A percentile compares a stretch with the other conserved stretches of the same genome.
These are phyloP conservation scores for Steromphala cineraria DNA, from an alignment of 2,888 invertebrate species.

Conservation along the genomic window DNA sequence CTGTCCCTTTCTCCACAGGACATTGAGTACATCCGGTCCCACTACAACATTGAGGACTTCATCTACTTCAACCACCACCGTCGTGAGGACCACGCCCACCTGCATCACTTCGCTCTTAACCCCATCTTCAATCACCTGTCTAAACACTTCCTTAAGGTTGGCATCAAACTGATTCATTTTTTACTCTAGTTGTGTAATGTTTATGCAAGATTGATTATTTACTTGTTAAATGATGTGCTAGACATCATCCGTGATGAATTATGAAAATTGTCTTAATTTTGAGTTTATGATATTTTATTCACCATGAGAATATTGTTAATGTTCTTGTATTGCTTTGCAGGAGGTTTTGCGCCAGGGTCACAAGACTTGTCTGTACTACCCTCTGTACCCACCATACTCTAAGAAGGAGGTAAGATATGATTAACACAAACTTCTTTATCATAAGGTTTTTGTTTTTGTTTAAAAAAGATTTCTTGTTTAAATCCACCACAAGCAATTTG, in stretches of 20 bases:
- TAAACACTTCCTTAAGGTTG: constrained; percentile 77
- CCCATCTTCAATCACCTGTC: constrained; percentile 74
- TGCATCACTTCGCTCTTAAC: constrained; percentile 74
- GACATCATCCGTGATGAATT: too few relatives aligned
- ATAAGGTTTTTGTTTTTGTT: too few relatives aligned
- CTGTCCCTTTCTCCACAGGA: constrained; percentile 53
- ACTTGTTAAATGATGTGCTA: too few relatives aligned
- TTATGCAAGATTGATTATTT: too few relatives aligned
- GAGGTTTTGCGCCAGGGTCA: constrained; percentile 72
- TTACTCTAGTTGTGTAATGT: too few relatives aligned
- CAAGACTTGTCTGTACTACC: constrained; percentile 75
- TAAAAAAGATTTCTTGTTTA: too few relatives aligned
- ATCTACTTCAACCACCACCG: constrained; percentile 75
- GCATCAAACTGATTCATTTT: not conserved
- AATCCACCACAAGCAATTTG: too few relatives aligned
- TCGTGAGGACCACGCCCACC: constrained; percentile 72
- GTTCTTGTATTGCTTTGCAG: constrained; percentile 45
- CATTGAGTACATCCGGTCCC: constrained; percentile 75
- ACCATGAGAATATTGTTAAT: not conserved
- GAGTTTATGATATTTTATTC: too few relatives aligned
- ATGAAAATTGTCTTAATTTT: too few relatives aligned
- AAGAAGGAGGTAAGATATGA: constrained; percentile 56
- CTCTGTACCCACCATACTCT: constrained; percentile 71
- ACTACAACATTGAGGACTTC: constrained; percentile 76
- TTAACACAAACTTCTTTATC: too few relatives aligned